These are phyloP conservation scores for Drosophila mimetica DNA, from an alignment of 2,888 invertebrate species.

Conservation along the genomic window DNA sequence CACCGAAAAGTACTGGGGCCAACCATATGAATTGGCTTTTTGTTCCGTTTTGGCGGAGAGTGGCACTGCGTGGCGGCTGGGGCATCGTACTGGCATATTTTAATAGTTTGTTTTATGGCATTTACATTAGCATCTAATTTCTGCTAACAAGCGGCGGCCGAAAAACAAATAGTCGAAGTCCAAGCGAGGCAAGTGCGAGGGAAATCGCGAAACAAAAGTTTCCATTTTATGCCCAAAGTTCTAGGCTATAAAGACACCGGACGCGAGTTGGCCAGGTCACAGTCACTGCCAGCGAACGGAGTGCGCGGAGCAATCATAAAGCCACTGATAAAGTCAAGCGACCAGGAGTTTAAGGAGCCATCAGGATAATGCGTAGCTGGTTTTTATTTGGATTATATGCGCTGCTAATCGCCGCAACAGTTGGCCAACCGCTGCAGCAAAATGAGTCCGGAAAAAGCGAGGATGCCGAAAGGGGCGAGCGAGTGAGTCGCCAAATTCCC, in stretches of 20 bases:
- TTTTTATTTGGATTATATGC: constrained; percentile 72
- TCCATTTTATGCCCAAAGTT: constrained; percentile 78
- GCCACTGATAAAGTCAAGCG: constrained; percentile 45
- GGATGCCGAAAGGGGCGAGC: constrained; percentile 27
- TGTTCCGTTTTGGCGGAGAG: constrained; percentile 57
- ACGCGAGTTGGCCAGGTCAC: constrained; percentile 62
- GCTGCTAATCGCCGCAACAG: constrained; percentile 76
- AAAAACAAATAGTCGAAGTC: constrained; percentile 15
- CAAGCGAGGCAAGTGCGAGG: constrained; percentile 7
- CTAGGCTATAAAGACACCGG: constrained; percentile 75
- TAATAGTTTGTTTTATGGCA: constrained; percentile 80
- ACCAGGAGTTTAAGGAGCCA: constrained; percentile 56
- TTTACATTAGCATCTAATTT: constrained; percentile 82
- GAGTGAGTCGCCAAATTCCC: constrained; percentile 51
- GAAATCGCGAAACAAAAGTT: constrained; percentile 69
- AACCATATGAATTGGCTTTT: constrained; percentile 72
- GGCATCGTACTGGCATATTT: constrained; percentile 65
- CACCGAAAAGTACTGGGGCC: constrained; percentile 45
- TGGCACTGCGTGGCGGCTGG: not conserved
- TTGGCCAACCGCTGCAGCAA: constrained; percentile 58
- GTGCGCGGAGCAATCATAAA: constrained; percentile 24
- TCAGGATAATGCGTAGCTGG: constrained; percentile 64
- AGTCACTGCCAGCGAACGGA: constrained; percentile 44
- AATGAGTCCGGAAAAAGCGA: constrained; percentile 25
- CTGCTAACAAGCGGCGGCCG: constrained; percentile 67